phyloP scores from a whole-genome alignment of 92 coral and sea anemone species.

The Porites evermanni region DNA sequence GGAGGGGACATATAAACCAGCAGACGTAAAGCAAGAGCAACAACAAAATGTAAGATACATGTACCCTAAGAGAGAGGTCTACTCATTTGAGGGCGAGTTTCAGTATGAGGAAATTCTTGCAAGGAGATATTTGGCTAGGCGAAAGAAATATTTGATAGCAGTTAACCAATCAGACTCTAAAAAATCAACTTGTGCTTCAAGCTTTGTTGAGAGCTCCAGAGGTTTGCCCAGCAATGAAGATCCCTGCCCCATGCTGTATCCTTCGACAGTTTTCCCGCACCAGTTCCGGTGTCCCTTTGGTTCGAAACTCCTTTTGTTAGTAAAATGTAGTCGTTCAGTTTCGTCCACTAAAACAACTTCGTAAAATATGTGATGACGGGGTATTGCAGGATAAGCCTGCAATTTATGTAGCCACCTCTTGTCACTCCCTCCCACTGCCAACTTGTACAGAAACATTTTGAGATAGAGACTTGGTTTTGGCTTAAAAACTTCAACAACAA shows the following conservation, averaged over 20 bases:
- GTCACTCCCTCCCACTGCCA: no score
- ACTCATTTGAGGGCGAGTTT: conserved; percentile 80
- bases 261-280: not conserved
- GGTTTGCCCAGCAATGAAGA: not conserved
- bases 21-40: conserved; percentile 6
- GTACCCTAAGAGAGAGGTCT: conserved; percentile 92
- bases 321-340: no score
- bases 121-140: conserved; percentile 64
- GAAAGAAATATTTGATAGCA: conserved; percentile 17
- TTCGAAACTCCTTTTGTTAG: no score
- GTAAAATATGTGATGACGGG: no score
- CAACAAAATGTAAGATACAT: conserved; percentile 44
- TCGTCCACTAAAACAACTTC: no score
- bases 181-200: not conserved
- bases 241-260: conserved; percentile 16
- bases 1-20: conserved; percentile 48
- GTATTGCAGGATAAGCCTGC: no score
- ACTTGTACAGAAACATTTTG: no score
- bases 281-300: not conserved
- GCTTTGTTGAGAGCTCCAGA: not conserved
- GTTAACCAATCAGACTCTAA: not conserved
- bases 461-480: no score
- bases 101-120: conserved; percentile 91
- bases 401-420: no score
- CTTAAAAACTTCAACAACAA: no score